These are phyloP conservation scores for Antheraea mylitta DNA, from an alignment of 1,140 invertebrate species.

Conservation along the genomic window DNA sequence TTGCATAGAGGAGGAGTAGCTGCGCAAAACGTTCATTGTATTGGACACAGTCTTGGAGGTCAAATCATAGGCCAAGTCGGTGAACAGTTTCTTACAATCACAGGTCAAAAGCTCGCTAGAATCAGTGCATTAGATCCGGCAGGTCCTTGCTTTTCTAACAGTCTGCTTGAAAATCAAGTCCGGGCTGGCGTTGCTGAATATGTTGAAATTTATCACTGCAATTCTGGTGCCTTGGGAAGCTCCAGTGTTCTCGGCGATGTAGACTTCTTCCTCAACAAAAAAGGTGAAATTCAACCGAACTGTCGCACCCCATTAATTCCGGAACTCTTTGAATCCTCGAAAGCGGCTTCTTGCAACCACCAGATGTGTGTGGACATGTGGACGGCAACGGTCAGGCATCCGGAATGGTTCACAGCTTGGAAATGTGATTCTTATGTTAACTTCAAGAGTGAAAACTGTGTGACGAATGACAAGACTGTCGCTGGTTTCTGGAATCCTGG, in stretches of 20 bases:
- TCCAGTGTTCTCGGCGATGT: conserved; percentile 80
- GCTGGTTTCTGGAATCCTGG: conserved; percentile 71
- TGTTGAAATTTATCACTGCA: conserved; percentile 85
- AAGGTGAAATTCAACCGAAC: conserved; percentile 80
- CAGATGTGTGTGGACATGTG: conserved; percentile 61
- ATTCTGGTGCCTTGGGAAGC: conserved; percentile 80
- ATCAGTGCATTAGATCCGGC: no score
- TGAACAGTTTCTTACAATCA: conserved; percentile 78
- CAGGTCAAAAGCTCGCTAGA: conserved; percentile 88
- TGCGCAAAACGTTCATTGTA: conserved; percentile 59
- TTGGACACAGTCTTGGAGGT: conserved; percentile 77
- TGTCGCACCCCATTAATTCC: conserved; percentile 73
- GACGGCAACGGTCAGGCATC: conserved; percentile 79
- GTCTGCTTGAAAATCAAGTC: conserved; percentile 77
- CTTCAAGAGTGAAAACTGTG: conserved; percentile 53
- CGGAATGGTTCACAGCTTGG: conserved; percentile 55
- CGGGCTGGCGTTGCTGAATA: conserved; percentile 42
- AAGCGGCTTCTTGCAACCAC: conserved; percentile 81
- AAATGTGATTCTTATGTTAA: conserved; percentile 60
- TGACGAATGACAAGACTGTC: conserved; percentile 46
- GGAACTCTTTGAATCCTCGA: conserved; percentile 59
- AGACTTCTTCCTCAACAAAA: conserved; percentile 54
- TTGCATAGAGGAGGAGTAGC: conserved; percentile 49
- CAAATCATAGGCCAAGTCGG: conserved; percentile 79
- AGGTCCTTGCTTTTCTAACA: conserved; percentile 62